Percentiles rank a stretch among this genome's conserved stretches.
Conservation (phyloP, 2,113 vertebrate genomes). For the Scytalopus superciliaris region DNA sequence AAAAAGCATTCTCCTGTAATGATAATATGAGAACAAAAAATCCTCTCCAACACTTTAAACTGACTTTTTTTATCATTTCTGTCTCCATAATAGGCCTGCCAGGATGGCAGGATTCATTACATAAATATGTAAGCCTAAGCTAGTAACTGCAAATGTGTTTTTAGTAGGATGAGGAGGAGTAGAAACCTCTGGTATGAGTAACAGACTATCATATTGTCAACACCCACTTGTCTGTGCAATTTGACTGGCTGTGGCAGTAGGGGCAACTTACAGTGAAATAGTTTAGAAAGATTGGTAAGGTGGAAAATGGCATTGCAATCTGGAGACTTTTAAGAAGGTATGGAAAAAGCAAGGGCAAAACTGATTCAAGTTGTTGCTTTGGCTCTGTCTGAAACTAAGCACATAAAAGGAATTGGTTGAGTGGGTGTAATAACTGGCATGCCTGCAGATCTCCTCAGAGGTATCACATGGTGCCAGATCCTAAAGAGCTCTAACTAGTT, state of each 20-base stretch:
- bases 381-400: background rate
- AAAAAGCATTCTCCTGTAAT: background rate
- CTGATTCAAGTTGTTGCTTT: background rate
- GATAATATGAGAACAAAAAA: background rate
- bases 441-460: background rate
- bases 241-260: background rate
- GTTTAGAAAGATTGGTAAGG: background rate
- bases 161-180: background rate
- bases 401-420: background rate
- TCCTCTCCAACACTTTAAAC: background rate
- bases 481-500: background rate
- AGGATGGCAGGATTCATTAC: background rate
- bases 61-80: background rate
- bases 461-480: rapidly evolving
- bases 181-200: background rate
- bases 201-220: background rate
- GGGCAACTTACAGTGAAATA: background rate
- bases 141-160: background rate
- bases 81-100: background rate
- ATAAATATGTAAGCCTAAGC: background rate
- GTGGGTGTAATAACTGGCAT: background rate
- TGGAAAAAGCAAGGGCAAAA: background rate
- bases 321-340: background rate
- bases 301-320: background rate
- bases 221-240: background rate